A percentile compares a stretch with the other conserved stretches of the same genome.
Conservation (phyloP, 1,140 invertebrate species). For the Rhyzopertha dominica region DNA sequence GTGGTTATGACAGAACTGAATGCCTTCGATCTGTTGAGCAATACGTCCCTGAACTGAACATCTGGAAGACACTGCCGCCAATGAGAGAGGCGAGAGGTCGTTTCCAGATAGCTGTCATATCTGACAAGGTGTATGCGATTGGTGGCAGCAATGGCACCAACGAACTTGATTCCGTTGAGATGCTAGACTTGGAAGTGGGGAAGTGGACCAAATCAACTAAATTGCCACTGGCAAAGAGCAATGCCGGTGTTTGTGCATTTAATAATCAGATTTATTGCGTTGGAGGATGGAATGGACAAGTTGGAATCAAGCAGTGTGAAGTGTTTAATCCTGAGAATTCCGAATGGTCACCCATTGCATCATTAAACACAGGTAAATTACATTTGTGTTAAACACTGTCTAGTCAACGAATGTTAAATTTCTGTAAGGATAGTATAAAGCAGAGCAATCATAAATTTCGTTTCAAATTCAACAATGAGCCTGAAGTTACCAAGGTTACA, state of each 20-base stretch:
- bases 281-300: constrained; percentile 76
- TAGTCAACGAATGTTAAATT: too few species aligned
- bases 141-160: constrained; percentile 74
- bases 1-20: constrained; percentile 81
- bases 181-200: constrained; percentile 49
- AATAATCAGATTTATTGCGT: constrained; percentile 70
- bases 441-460: too few species aligned
- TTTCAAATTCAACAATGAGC: too few species aligned
- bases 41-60: constrained; percentile 64
- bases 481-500: too few species aligned
- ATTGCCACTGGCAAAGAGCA: constrained; percentile 62
- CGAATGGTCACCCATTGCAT: constrained; percentile 62
- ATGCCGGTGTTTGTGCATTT: constrained; percentile 67
- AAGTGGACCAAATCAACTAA: constrained; percentile 62
- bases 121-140: constrained; percentile 66
- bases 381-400: too few species aligned
- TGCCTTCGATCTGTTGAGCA: constrained; percentile 71
- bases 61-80: constrained; percentile 59
- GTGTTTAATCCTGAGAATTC: constrained; percentile 59
- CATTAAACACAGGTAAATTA: constrained; percentile 56
- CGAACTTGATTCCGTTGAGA: constrained; percentile 66
- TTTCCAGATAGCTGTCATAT: constrained; percentile 66
- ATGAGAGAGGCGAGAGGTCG: constrained; percentile 71
- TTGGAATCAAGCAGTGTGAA: constrained; percentile 70
- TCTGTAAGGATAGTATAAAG: too few species aligned